These are phyloP conservation scores for Drosophila mayri DNA, from an alignment of 1,140 invertebrate species.

Conservation along the genomic window DNA sequence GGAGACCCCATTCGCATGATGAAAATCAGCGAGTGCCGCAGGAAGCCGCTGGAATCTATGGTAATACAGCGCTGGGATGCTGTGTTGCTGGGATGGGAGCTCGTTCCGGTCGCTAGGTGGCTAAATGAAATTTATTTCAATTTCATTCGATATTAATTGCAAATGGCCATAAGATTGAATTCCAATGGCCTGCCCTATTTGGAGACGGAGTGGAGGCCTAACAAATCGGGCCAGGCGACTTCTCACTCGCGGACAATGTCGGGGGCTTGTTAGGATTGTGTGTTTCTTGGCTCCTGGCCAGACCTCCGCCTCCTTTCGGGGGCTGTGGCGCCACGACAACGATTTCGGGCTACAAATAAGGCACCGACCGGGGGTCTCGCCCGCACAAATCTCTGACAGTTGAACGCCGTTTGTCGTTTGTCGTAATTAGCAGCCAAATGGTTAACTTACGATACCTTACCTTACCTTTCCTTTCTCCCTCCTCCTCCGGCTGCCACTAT, in stretches of 20 bases:
- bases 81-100: background rate
- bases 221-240: constrained; percentile 65
- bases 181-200: constrained; percentile 69
- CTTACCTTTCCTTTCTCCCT: background rate
- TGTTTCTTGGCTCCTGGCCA: constrained; percentile 27
- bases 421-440: constrained; percentile 78
- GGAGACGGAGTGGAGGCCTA: constrained; percentile 42
- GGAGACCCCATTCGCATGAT: constrained; percentile 68
- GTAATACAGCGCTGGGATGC: constrained; percentile 15
- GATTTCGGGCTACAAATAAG: constrained; percentile 79
- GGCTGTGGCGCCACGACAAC: constrained; percentile 72
- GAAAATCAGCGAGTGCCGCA: constrained; percentile 67
- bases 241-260: constrained; percentile 52
- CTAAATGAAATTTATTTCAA: constrained; percentile 84
- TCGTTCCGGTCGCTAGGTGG: constrained; percentile 46
- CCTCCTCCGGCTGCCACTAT: constrained; percentile 28
- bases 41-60: constrained; percentile 42
- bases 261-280: constrained; percentile 64
- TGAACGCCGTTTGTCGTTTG: constrained; percentile 66
- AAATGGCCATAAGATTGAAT: constrained; percentile 80
- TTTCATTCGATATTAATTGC: constrained; percentile 85
- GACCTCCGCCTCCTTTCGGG: constrained; percentile 1
- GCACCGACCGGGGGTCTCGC: constrained; percentile 66
- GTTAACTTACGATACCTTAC: constrained; percentile 29
- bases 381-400: constrained; percentile 83